A percentile compares a stretch with the other conserved stretches of the same genome.
phyloP scores from a whole-genome alignment of 1,140 invertebrate genomes.

The Zophobas morio region DNA sequence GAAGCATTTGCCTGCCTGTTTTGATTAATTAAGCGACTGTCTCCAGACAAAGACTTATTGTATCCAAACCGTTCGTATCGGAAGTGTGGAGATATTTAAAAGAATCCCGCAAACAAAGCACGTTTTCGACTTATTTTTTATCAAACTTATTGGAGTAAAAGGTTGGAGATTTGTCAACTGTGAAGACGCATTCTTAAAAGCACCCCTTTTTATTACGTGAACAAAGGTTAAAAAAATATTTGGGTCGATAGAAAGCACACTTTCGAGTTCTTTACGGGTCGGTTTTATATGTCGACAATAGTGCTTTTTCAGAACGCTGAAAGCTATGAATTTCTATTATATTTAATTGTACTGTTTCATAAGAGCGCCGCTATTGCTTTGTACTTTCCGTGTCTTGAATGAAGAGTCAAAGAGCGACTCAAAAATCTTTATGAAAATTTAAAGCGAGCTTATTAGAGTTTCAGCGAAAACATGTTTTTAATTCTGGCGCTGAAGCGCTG shows the following conservation, averaged over 20 bases:
- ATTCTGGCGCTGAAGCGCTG: too few relatives aligned
- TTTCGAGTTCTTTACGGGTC: slow-evolving; percentile 16
- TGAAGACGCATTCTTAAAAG: slow-evolving; percentile 30
- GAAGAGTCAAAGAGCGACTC: too few relatives aligned
- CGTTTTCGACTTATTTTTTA: slow-evolving; percentile 25
- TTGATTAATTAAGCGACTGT: too few relatives aligned
- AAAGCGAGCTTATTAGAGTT: too few relatives aligned
- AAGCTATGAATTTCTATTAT: not conserved
- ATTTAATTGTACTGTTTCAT: too few relatives aligned
- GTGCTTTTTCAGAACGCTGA: not conserved
- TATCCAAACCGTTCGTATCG: too few relatives aligned
- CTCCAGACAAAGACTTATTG: too few relatives aligned
- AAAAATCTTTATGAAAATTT: too few relatives aligned
- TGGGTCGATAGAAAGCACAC: slow-evolving; percentile 4
- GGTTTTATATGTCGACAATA: not conserved
- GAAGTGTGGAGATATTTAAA: not conserved
- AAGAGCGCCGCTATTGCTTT: too few relatives aligned
- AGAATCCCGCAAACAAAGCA: slow-evolving; percentile 8
- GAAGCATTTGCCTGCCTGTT: too few relatives aligned
- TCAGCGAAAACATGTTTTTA: too few relatives aligned
- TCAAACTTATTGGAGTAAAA: slow-evolving; percentile 24
- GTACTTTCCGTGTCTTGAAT: too few relatives aligned
- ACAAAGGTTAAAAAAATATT: slow-evolving; percentile 40
- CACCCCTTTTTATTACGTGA: slow-evolving; percentile 2
- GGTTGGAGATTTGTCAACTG: slow-evolving; percentile 32